Conservation (phyloP, 2,113 vertebrate species). For the Phasianus colchicus region DNA sequence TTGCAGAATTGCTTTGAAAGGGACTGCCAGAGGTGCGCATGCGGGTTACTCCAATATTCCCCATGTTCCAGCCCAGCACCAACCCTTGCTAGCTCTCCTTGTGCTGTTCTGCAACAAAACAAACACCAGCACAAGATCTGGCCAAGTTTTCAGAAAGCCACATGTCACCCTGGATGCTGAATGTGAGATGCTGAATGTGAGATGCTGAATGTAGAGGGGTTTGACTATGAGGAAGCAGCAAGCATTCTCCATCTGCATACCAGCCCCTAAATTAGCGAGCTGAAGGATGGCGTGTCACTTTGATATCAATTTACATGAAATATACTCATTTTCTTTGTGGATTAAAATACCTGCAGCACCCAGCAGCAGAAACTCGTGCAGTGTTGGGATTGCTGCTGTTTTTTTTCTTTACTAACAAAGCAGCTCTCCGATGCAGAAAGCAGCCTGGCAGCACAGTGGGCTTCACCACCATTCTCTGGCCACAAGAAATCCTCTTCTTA, state of each 20-base stretch:
- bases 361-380: neutral
- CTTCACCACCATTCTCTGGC: neutral
- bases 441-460: neutral
- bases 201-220: neutral
- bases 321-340: accelerated
- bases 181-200: neutral
- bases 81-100: neutral
- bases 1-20: no score
- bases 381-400: neutral
- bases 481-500: neutral
- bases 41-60: accelerated
- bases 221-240: neutral
- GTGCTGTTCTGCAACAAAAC: accelerated
- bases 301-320: neutral
- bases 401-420: neutral
- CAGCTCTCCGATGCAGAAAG: neutral
- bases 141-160: neutral
- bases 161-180: neutral
- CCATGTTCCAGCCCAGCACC: accelerated
- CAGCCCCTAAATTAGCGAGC: neutral
- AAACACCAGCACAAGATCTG: accelerated
- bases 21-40: accelerated
- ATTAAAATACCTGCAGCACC: neutral
- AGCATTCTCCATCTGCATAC: neutral
- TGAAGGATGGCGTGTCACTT: neutral